Percentiles rank a stretch among this genome's conserved stretches.
Evolutionary conservation across 1,140 invertebrate genomes (phyloP).

Genomic region (Drosophila tropicalis): DNA sequence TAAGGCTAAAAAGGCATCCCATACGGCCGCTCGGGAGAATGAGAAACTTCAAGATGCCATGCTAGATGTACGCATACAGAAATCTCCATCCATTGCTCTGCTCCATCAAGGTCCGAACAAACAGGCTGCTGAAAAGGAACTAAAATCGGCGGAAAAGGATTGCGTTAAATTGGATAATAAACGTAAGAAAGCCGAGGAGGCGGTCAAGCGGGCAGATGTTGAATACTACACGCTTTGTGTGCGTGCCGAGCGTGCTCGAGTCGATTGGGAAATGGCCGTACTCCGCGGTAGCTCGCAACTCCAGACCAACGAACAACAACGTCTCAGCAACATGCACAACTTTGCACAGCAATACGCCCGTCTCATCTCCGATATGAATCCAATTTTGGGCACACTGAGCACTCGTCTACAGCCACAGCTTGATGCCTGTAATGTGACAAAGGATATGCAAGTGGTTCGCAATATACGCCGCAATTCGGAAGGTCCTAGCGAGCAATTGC

Average conservation of each 20-base stretch:
- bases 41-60: conserved; percentile 93
- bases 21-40: conserved; percentile 92
- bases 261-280: conserved; percentile 96
- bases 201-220: conserved; percentile 94
- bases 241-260: conserved; percentile 92
- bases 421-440: conserved; percentile 78
- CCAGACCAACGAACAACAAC: conserved; percentile 94
- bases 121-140: conserved; percentile 78
- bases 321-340: conserved; percentile 91
- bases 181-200: conserved; percentile 94
- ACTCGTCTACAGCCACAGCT: conserved; percentile 67
- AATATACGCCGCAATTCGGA: conserved; percentile 83
- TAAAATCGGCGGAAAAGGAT: conserved; percentile 84
- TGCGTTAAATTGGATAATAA: conserved; percentile 92
- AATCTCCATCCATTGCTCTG: conserved; percentile 84
- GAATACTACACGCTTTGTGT: conserved; percentile 97
- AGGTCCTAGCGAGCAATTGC: conserved; percentile 89
- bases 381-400: conserved; percentile 86
- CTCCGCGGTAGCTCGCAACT: conserved; percentile 90
- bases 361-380: conserved; percentile 90
- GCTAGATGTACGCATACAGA: conserved; percentile 84
- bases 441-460: conserved; percentile 80
- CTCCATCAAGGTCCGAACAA: conserved; percentile 82
- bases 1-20: conserved; percentile 94
- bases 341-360: conserved; percentile 91